A percentile compares a stretch with the other conserved stretches of the same genome.
Conservation (phyloP, 92 coral and sea anemone species). For the Porites divaricata region DNA sequence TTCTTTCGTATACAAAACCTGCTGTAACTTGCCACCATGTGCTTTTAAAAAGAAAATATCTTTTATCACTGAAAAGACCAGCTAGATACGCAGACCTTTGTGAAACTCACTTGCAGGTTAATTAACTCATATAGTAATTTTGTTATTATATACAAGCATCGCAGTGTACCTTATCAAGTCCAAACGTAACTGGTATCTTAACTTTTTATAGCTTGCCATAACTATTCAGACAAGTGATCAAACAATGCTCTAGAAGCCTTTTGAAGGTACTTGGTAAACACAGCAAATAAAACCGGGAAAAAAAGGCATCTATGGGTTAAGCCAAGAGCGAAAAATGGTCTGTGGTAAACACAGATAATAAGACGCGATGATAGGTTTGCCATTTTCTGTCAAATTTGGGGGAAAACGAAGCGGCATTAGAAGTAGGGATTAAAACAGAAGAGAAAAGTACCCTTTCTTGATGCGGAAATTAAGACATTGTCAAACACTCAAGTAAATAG, state of each 20-base stretch:
- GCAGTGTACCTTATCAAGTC: too few species aligned
- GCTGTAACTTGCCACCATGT: constrained; percentile 8
- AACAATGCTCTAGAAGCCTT: background rate
- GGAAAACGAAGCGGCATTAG: background rate
- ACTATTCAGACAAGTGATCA: background rate
- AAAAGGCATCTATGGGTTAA: too few species aligned
- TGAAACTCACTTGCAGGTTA: background rate
- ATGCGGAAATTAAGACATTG: background rate
- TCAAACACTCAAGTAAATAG: too few species aligned
- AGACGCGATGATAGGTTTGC: background rate
- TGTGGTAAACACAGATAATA: background rate
- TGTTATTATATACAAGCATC: too few species aligned
- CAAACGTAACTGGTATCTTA: background rate
- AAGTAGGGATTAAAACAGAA: background rate
- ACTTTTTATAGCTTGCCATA: too few species aligned
- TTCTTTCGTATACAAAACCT: background rate
- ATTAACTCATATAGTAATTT: too few species aligned
- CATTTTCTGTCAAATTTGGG: background rate
- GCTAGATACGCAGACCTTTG: background rate
- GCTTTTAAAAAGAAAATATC: background rate
- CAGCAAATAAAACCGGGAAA: background rate
- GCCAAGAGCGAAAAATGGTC: background rate
- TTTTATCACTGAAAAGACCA: background rate
- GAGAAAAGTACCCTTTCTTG: background rate
- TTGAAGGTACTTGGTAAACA: background rate